Evolutionary conservation across 2,113 vertebrate species (phyloP).

Genomic region (Leptobrachium leishanense): DNA sequence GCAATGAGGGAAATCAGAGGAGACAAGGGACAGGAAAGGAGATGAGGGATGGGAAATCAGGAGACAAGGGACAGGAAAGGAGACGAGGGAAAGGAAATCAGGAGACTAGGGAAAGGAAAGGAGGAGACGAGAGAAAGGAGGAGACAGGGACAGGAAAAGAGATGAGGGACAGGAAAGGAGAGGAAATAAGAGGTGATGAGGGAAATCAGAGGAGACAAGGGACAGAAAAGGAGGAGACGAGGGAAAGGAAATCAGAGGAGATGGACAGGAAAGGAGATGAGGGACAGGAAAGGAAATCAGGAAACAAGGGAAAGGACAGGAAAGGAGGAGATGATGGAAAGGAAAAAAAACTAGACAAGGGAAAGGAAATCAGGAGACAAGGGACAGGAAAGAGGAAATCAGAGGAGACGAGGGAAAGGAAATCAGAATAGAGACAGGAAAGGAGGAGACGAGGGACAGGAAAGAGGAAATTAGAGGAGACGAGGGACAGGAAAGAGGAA

Average conservation of each 20-base stretch:
- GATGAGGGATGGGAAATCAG: not conserved
- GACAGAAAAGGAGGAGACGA: not conserved
- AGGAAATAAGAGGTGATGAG: no score
- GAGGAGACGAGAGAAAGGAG: no score
- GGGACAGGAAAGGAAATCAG: constrained; percentile 60
- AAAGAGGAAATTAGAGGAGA: no score
- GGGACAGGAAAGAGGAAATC: no score
- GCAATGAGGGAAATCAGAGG: not conserved
- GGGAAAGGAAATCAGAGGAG: not conserved
- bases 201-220: not conserved
- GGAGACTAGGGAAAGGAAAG: constrained; percentile 50
- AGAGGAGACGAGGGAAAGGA: not conserved
- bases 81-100: constrained; percentile 56
- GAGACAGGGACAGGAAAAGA: no score
- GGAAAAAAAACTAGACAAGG: no score
- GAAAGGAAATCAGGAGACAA: no score
- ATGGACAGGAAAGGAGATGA: not conserved
- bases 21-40: not conserved
- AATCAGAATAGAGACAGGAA: not conserved
- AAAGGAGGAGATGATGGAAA: no score
- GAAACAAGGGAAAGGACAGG: constrained; percentile 53
- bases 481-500: no score
- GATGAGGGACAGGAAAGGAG: no score
- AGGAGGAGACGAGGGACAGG: no score
- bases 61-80: not conserved